Evolutionary conservation across 2,888 invertebrate genomes (phyloP).

Genomic region (Augochlorella aurata): DNA sequence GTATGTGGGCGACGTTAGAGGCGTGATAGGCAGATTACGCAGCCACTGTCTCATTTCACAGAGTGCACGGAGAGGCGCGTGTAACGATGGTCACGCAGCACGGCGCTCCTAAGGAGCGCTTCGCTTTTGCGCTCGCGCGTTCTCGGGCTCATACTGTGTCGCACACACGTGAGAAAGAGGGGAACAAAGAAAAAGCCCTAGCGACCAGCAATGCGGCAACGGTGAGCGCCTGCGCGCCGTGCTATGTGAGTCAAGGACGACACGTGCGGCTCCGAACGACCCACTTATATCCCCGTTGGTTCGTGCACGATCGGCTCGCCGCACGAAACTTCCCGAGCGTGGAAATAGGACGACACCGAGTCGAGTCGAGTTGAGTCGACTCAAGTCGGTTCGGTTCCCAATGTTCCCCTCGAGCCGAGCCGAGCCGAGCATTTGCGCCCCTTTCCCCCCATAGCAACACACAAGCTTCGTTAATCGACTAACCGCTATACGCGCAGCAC

Average conservation of each 20-base stretch:
- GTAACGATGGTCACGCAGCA: slow-evolving; percentile 36
- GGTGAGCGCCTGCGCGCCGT: slow-evolving; percentile 78
- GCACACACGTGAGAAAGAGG: slow-evolving; percentile 29
- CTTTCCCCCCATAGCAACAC: slow-evolving; percentile 21
- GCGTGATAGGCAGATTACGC: slow-evolving; percentile 40
- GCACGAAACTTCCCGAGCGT: slow-evolving; percentile 78
- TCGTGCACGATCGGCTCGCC: slow-evolving; percentile 75
- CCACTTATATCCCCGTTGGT: slow-evolving; percentile 80
- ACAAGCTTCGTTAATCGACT: slow-evolving; percentile 54
- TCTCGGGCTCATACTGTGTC: background rate
- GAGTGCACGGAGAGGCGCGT: slow-evolving; percentile 46
- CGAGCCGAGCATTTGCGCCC: slow-evolving; percentile 5
- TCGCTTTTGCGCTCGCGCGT: background rate
- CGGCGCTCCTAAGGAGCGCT: background rate
- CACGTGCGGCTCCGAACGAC: slow-evolving; percentile 82
- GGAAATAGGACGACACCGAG: slow-evolving; percentile 75
- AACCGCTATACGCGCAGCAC: slow-evolving; percentile 49
- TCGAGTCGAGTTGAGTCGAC: slow-evolving; percentile 32
- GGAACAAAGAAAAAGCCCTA: slow-evolving; percentile 74
- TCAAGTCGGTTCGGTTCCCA: slow-evolving; percentile 43
- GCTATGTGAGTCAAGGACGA: slow-evolving; percentile 82
- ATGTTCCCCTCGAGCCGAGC: slow-evolving; percentile 43
- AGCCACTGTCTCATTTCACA: slow-evolving; percentile 44
- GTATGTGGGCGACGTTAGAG: slow-evolving; percentile 21
- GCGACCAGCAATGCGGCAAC: slow-evolving; percentile 77